Evolutionary conservation across 2,113 vertebrate species (phyloP).

Genomic region (Cichladusa arquata): DNA sequence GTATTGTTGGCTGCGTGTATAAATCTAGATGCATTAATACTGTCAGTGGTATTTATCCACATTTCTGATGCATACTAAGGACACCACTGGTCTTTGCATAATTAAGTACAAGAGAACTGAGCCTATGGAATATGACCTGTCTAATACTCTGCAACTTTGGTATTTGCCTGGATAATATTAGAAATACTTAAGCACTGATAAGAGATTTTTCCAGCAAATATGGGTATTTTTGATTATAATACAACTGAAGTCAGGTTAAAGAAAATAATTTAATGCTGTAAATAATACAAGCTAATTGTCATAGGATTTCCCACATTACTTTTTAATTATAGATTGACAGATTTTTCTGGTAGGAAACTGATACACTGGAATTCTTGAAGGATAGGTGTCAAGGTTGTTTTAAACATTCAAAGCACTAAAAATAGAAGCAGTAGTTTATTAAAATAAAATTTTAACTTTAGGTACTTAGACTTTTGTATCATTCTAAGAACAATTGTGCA

Average conservation of each 20-base stretch:
- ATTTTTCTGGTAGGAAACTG: not conserved
- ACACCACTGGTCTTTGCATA: no score
- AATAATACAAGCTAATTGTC: not conserved
- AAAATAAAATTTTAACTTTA: not conserved
- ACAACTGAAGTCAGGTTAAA: not conserved
- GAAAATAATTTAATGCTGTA: not conserved
- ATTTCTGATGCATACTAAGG: not conserved
- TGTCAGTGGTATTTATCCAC: not conserved
- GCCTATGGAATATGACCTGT: not conserved
- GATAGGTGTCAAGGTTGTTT: not conserved
- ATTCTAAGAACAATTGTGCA: not conserved
- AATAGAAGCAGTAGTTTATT: not conserved
- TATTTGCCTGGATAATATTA: not conserved
- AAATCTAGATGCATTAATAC: not conserved
- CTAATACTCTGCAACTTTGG: not conserved
- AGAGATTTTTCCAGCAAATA: not conserved
- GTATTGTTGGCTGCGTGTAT: not conserved
- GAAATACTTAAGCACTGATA: not conserved
- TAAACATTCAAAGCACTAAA: not conserved
- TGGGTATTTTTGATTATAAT: not conserved
- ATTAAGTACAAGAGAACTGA: not conserved
- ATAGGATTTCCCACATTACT: not conserved
- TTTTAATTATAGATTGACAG: not conserved
- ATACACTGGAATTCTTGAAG: not conserved
- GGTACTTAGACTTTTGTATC: not conserved